Evolutionary conservation across 53 echinoderm and acorn worm genomes (phyloP).

Genomic region (Stichopus horrens): DNA sequence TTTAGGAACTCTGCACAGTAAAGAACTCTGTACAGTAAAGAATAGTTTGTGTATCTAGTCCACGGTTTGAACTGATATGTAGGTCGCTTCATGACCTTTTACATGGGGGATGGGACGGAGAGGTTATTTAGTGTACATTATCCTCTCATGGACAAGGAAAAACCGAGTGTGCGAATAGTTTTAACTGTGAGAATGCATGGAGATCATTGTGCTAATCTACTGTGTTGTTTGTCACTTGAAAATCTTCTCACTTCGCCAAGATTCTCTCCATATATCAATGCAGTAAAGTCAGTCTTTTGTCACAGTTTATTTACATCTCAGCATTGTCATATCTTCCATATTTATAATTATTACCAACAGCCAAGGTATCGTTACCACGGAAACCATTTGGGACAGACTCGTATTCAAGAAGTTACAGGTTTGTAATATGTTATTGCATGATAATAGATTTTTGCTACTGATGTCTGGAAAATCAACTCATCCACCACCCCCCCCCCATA

Average conservation of each 20-base stretch:
- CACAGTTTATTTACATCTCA: background rate
- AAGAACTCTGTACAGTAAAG: background rate
- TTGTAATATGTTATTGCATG: background rate
- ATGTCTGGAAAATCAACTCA: too few relatives aligned
- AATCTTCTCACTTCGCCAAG: too few relatives aligned
- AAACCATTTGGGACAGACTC: constrained; percentile 70
- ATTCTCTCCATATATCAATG: too few relatives aligned
- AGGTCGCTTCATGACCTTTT: background rate
- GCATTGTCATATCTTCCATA: background rate
- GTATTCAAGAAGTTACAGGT: constrained; percentile 79
- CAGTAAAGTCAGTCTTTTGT: background rate
- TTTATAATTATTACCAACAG: background rate
- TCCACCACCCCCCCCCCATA: too few relatives aligned
- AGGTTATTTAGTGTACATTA: too few relatives aligned
- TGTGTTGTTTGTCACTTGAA: background rate
- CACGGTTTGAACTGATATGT: background rate
- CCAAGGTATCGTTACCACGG: constrained; percentile 7
- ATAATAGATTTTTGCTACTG: too few relatives aligned
- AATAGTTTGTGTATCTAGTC: background rate
- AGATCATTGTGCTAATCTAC: background rate
- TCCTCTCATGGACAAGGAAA: too few relatives aligned
- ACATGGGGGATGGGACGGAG: too few relatives aligned
- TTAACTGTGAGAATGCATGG: background rate
- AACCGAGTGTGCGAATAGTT: too few relatives aligned
- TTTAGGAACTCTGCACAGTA: background rate